Base-by-base conservation (phyloP, 2,888 invertebrate genomes). In the Sicus ferrugineus region DNA sequence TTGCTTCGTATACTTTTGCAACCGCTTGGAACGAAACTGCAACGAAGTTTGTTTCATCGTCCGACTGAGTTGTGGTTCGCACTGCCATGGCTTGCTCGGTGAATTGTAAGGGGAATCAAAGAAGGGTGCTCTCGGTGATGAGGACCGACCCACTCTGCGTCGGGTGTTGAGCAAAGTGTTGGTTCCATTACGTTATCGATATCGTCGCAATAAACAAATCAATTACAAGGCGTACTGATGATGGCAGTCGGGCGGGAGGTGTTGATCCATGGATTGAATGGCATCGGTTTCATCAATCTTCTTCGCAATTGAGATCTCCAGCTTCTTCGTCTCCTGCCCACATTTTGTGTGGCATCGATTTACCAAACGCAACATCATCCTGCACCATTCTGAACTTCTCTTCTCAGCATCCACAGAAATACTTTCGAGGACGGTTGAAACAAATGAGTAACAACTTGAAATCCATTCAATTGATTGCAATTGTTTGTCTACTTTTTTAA, bases 391-490 rank as follows among this genome's bases (percentile, higher is more conserved):
- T 50, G 16, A n/a, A n/a, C 50, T 50, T 50, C 52, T 52, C 19
- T 19, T 3, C 28, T 9, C 30, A 59, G 58, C 58, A 9, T 5
- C 31, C 1, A 21, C 21, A n/a, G 28, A 30, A 28, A 14, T 58
- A 62, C 54, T 54, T 68, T 68, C 54, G 26, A 42, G 23, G 23
- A 21, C 21, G 54, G 48, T 34, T 19, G 48, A 65, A 65, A 66
- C 46, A 65, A 65, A 69, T 65, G 56, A 65, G 62, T 59, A 66
- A 66, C 64, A 69, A 68, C 52, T 67, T 67, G 68, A 68, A 69
- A 71, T 73, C 73, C 69, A 73, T 71, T 71, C 73, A 65, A 73
- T 73, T 73, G 71, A 71, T 73, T 73, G 68, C 69, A 46, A 64
- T 65, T 69, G 52, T 67, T 63, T 63, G 21, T 48, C 23, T 28